Percentiles rank a stretch among this genome's conserved stretches.
Evolutionary conservation across 2,113 vertebrate species (phyloP).

Genomic region (Pardalotus punctatus): DNA sequence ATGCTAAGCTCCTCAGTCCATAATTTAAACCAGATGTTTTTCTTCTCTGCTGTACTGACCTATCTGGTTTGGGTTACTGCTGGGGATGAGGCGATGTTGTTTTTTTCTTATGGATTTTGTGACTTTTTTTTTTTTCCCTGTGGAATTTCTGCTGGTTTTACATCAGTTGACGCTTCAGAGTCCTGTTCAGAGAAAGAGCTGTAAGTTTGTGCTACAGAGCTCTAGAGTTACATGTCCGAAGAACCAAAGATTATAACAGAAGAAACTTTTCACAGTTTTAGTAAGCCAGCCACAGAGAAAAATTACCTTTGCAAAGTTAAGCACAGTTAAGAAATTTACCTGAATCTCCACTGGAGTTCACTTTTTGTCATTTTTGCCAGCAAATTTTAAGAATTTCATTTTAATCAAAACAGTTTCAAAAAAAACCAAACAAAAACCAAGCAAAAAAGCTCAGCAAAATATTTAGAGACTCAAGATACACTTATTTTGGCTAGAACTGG

Average conservation of each 20-base stretch:
- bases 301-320: not conserved
- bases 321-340: not conserved
- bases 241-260: not conserved
- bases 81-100: not conserved
- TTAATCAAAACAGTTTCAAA: not conserved
- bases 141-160: not conserved
- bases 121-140: not conserved
- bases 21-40: not conserved
- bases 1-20: not conserved
- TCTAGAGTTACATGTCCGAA: not conserved
- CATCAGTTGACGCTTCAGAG: not conserved
- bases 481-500: not conserved
- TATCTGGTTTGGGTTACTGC: not conserved
- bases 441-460: accelerated
- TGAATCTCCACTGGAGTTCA: not conserved
- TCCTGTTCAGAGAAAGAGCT: not conserved
- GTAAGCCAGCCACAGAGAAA: not conserved
- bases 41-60: not conserved
- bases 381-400: not conserved
- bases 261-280: not conserved
- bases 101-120: not conserved
- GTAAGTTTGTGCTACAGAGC: not conserved
- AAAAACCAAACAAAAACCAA: not conserved
- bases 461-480: not conserved
- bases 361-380: not conserved